phyloP scores from a whole-genome alignment of 2,888 invertebrate genomes.

The Drosophila stalkeri region DNA sequence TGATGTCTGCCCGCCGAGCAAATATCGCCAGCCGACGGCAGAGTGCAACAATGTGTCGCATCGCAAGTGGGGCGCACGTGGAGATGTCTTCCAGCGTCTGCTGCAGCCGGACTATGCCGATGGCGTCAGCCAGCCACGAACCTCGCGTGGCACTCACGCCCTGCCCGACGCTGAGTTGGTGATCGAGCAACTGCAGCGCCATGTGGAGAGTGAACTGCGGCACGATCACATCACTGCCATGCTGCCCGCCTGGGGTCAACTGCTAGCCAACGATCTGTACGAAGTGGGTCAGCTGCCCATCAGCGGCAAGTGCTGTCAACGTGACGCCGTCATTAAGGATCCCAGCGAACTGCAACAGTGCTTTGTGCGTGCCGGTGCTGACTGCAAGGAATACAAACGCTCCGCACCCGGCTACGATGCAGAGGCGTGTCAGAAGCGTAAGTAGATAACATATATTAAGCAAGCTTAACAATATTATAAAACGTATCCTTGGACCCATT shows the following conservation, averaged over 20 bases:
- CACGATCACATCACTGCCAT: constrained; percentile 92
- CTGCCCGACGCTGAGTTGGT: constrained; percentile 88
- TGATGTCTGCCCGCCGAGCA: constrained; percentile 90
- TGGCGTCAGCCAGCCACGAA: constrained; percentile 85
- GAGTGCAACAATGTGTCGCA: constrained; percentile 95
- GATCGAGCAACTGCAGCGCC: constrained; percentile 87
- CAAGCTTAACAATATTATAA: neutral
- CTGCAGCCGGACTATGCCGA: constrained; percentile 90
- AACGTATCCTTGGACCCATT: constrained; percentile 3
- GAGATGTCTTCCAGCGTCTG: constrained; percentile 91
- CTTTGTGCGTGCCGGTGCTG: constrained; percentile 85
- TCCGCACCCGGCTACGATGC: constrained; percentile 89
- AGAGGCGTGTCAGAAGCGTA: constrained; percentile 88
- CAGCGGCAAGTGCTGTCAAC: constrained; percentile 82
- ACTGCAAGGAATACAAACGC: constrained; percentile 89
- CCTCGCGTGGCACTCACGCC: constrained; percentile 86
- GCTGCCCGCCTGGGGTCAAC: constrained; percentile 92
- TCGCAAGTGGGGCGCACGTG: constrained; percentile 92
- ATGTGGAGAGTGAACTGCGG: constrained; percentile 86
- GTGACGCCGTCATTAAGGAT: constrained; percentile 64
- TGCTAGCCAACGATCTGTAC: constrained; percentile 90
- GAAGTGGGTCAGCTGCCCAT: constrained; percentile 88
- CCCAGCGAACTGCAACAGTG: constrained; percentile 87
- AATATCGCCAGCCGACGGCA: constrained; percentile 92
- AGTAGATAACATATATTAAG: constrained; percentile 65